phyloP scores from a whole-genome alignment of 2,888 invertebrate species.

The Xanthia togata region DNA sequence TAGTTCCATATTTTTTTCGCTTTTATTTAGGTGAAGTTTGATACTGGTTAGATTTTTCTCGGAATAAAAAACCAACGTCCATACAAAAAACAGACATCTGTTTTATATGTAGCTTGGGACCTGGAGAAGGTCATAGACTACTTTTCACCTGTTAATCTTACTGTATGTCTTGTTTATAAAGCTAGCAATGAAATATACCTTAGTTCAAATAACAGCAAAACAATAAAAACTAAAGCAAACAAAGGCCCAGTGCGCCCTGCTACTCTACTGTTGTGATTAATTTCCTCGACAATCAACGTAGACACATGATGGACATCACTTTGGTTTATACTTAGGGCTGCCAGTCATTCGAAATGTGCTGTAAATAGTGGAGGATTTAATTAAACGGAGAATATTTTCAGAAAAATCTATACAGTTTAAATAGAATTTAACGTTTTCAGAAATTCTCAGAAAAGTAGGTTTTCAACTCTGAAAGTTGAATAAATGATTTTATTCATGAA shows the following conservation, averaged over 20 bases:
- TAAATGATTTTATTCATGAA: too few relatives aligned
- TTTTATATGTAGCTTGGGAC: background rate
- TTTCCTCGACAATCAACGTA: constrained; percentile 77
- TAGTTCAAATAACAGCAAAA: constrained; percentile 17
- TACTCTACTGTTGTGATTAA: constrained; percentile 77
- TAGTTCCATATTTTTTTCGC: too few relatives aligned
- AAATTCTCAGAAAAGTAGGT: too few relatives aligned
- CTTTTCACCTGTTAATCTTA: background rate
- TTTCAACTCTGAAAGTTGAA: background rate
- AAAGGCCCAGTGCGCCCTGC: constrained; percentile 60
- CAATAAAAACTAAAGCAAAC: constrained; percentile 39
- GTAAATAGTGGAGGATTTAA: background rate
- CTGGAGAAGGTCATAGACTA: background rate
- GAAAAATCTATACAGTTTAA: too few relatives aligned
- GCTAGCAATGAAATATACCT: background rate
- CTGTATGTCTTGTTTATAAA: too few relatives aligned
- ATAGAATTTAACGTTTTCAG: background rate
- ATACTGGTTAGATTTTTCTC: too few relatives aligned
- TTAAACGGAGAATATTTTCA: background rate
- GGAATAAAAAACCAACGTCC: too few relatives aligned
- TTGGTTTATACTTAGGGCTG: constrained; percentile 73
- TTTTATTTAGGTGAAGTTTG: too few relatives aligned
- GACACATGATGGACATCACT: constrained; percentile 81
- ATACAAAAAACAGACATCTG: background rate
- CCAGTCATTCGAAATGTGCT: background rate